These are phyloP conservation scores for Lethenteron reissneri DNA, from an alignment of 2,113 vertebrate genomes.

Conservation along the genomic window DNA sequence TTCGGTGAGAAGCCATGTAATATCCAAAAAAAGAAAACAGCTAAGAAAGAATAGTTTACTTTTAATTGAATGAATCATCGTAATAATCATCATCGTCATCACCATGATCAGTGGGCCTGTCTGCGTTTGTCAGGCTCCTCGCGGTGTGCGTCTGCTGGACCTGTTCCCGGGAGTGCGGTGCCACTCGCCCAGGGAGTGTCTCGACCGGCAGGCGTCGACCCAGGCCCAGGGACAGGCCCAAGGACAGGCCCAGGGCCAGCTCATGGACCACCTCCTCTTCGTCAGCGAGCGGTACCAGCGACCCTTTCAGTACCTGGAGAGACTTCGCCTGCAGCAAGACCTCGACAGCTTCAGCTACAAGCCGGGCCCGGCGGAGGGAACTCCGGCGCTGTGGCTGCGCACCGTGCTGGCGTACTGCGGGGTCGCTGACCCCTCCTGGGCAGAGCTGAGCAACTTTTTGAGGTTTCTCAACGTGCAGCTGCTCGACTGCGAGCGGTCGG, in stretches of 20 bases:
- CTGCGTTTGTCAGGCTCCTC: too few relatives aligned
- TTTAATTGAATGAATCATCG: too few relatives aligned
- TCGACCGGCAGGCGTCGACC: too few relatives aligned
- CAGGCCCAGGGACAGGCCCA: too few relatives aligned
- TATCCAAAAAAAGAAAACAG: too few relatives aligned
- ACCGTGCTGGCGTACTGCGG: slow-evolving; percentile 58
- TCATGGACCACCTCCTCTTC: slow-evolving; percentile 35
- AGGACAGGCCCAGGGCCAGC: slow-evolving; percentile 15
- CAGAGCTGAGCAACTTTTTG: slow-evolving; percentile 60
- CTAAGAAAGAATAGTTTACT: too few relatives aligned
- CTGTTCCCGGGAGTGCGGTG: too few relatives aligned
- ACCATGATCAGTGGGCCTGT: too few relatives aligned
- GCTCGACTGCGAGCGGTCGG: slow-evolving; percentile 51
- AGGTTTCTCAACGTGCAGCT: slow-evolving; percentile 65
- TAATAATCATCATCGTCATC: too few relatives aligned
- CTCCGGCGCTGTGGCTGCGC: slow-evolving; percentile 48
- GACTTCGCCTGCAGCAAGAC: slow-evolving; percentile 25
- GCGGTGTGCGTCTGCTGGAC: too few relatives aligned
- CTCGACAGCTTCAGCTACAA: slow-evolving; percentile 40
- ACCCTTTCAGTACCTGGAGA: slow-evolving; percentile 60
- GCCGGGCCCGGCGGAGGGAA: slow-evolving; percentile 26
- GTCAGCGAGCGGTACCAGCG: slow-evolving; percentile 53
- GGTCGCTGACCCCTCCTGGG: slow-evolving; percentile 63
- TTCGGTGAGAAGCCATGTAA: too few relatives aligned
- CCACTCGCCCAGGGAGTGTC: too few relatives aligned